Conservation (phyloP, 1,140 invertebrate genomes). For the Panulirus ornatus region DNA sequence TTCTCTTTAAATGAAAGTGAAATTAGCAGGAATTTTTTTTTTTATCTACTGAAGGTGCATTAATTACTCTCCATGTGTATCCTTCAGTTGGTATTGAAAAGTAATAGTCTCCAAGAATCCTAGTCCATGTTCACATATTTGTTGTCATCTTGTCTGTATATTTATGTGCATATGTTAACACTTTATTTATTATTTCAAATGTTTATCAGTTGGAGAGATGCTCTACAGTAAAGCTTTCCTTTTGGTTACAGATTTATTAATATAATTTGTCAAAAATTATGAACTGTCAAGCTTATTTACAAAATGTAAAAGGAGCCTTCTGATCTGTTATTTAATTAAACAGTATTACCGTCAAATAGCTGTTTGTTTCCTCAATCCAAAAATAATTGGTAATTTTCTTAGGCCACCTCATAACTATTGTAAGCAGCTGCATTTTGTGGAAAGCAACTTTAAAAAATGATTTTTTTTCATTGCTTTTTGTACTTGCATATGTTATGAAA, state of each 20-base stretch:
- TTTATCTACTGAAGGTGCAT: constrained; percentile 8
- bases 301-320: too few relatives aligned
- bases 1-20: constrained; percentile 13
- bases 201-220: constrained; percentile 40
- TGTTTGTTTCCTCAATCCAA: too few relatives aligned
- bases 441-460: too few relatives aligned
- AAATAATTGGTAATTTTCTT: too few relatives aligned
- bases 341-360: too few relatives aligned
- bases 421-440: too few relatives aligned
- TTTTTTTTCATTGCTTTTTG: too few relatives aligned
- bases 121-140: constrained; percentile 51
- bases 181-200: constrained; percentile 41
- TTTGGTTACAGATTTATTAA: constrained; percentile 11
- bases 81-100: not conserved
- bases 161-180: constrained; percentile 57
- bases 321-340: too few relatives aligned
- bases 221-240: constrained; percentile 33
- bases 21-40: constrained; percentile 3
- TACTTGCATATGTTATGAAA: too few relatives aligned
- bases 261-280: too few relatives aligned
- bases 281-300: too few relatives aligned
- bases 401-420: too few relatives aligned
- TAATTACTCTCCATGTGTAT: constrained; percentile 4
- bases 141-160: constrained; percentile 40
- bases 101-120: constrained; percentile 37